Evolutionary conservation across 2,113 vertebrate genomes (phyloP), one percentile per base, ranked within the genome.

Genomic region (Vombatus ursinus): DNA sequence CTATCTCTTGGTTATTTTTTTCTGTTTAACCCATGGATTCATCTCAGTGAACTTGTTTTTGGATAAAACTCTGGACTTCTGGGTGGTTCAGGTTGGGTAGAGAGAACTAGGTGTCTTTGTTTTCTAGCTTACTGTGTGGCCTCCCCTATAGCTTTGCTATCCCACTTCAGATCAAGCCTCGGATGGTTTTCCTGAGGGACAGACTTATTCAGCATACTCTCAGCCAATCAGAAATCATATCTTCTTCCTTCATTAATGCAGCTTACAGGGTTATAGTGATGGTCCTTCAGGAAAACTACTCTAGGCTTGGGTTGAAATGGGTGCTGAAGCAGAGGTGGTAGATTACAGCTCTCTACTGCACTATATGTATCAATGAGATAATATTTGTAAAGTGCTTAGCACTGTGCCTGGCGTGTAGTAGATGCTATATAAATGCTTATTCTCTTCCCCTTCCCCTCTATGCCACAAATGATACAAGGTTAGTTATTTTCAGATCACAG

Each of bases 41-140:
- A 12, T 44, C 84, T 19, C 0, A 0, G 2, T 0, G 50, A 77
- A 0, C 0, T 0, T 22, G 44, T 23, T 22, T 57, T 28, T 77
- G 61, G n/a, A 44, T 2, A 9, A 53, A 5, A 6, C 44, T 52
- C 24, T 0, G 26, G 14, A 3, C 22, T 24, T 4, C 50, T 31
- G 14, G 0, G 54, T 61, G 77, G 90, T 3, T 31, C 23, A 91
- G n/a, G 24, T 0, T 0, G 2, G 51, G 50, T 19, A 1, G 0
- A 3, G 2, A 0, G 10, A 31, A 0, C 26, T 7, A 26, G 61
- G 50, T 23, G 25, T 94, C 49, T 50, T 3, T 5, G 0, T 8
- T 91, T 94, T 52, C 89, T 37, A 31, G 31, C 23, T 23, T 0
- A 10, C 2, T 11, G 37, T n/a, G 37, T n/a, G 61, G 16, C 1